Conservation (phyloP, 2,888 invertebrate genomes). For the Linyphia triangularis region DNA sequence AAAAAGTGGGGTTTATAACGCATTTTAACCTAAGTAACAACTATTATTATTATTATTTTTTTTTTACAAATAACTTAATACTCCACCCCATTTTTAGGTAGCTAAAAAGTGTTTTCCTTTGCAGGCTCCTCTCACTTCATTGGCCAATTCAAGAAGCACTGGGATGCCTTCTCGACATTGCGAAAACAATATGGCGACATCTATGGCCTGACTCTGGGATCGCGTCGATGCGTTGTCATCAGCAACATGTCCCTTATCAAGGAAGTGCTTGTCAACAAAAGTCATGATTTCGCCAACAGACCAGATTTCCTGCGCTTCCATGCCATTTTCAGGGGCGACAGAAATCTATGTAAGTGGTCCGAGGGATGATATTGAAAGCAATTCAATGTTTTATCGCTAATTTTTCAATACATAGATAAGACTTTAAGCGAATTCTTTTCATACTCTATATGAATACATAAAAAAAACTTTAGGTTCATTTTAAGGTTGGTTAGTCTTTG, state of each 20-base stretch:
- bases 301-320: slow-evolving; percentile 90
- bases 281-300: slow-evolving; percentile 89
- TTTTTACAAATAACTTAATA: not conserved
- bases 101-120: not conserved
- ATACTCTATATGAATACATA: too few relatives aligned
- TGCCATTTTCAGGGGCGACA: slow-evolving; percentile 89
- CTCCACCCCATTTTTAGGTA: not conserved
- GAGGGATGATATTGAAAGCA: too few relatives aligned
- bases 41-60: not conserved
- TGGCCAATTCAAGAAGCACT: slow-evolving; percentile 71
- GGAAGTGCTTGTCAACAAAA: slow-evolving; percentile 80
- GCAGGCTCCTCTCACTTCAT: slow-evolving; percentile 41
- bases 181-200: slow-evolving; percentile 76
- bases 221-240: slow-evolving; percentile 74
- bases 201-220: slow-evolving; percentile 76
- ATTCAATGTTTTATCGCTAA: too few relatives aligned
- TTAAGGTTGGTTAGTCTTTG: too few relatives aligned
- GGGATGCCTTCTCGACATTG: slow-evolving; percentile 76
- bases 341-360: slow-evolving; percentile 91
- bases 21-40: not conserved
- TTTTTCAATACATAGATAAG: too few relatives aligned
- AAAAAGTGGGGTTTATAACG: not conserved
- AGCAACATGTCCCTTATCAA: slow-evolving; percentile 74
- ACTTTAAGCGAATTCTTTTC: too few relatives aligned
- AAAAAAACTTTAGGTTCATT: too few relatives aligned